Percentiles rank a stretch among this genome's conserved stretches.
Evolutionary conservation across 2,888 invertebrate species (phyloP).

Genomic region (Trilocha varians): DNA sequence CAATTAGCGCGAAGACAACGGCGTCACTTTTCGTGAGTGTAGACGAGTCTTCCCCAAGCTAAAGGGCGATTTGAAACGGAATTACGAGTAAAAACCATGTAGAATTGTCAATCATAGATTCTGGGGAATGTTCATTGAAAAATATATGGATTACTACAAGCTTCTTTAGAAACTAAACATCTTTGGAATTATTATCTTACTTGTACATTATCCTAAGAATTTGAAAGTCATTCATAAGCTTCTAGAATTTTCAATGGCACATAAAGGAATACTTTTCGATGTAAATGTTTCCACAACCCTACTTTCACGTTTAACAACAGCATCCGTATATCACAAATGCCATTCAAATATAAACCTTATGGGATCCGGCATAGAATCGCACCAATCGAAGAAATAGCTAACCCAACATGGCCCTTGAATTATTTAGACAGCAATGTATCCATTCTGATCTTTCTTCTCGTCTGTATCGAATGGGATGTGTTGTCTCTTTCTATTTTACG

Average conservation of each 20-base stretch:
- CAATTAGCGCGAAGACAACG: neutral
- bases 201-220: too few relatives aligned
- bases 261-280: too few relatives aligned
- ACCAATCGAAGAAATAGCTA: slow-evolving; percentile 18
- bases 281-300: too few relatives aligned
- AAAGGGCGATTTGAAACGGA: slow-evolving; percentile 57
- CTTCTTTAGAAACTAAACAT: too few relatives aligned
- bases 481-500: slow-evolving; percentile 25
- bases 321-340: too few relatives aligned
- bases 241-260: too few relatives aligned
- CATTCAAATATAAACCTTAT: slow-evolving; percentile 21
- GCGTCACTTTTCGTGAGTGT: neutral
- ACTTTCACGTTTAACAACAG: too few relatives aligned
- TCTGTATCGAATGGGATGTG: slow-evolving; percentile 47
- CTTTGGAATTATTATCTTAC: too few relatives aligned
- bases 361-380: slow-evolving; percentile 7
- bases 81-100: slow-evolving; percentile 54
- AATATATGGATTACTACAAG: too few relatives aligned
- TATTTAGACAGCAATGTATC: slow-evolving; percentile 69
- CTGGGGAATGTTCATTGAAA: too few relatives aligned
- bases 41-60: slow-evolving; percentile 30
- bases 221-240: too few relatives aligned
- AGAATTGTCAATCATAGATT: neutral
- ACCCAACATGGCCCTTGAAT: slow-evolving; percentile 54
- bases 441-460: slow-evolving; percentile 67